phyloP scores from a whole-genome alignment of 2,888 invertebrate species.

The Adela reaumurella region DNA sequence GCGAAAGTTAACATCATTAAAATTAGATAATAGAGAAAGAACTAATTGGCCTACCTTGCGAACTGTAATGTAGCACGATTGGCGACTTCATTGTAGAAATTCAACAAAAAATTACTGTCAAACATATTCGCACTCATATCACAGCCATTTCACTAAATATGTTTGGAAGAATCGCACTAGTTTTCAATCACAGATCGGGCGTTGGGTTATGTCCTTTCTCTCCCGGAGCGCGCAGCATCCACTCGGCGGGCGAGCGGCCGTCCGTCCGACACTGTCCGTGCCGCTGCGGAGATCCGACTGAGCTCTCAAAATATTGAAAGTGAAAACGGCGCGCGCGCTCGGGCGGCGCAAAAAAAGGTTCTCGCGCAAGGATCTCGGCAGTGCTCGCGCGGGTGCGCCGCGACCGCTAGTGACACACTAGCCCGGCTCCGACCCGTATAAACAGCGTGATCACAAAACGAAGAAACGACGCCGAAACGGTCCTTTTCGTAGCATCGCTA shows the following conservation, averaged over 20 bases:
- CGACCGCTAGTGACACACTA: slow-evolving; percentile 44
- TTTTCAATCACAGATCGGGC: neutral
- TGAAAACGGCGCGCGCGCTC: slow-evolving; percentile 48
- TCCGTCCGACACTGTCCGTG: slow-evolving; percentile 31
- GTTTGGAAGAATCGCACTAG: neutral
- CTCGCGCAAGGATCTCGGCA: slow-evolving; percentile 13
- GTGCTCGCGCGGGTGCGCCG: neutral
- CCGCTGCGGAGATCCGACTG: slow-evolving; percentile 51
- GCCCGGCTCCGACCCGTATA: slow-evolving; percentile 51
- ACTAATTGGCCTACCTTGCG: slow-evolving; percentile 41
- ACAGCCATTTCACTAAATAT: slow-evolving; percentile 49
- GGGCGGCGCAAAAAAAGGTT: slow-evolving; percentile 49
- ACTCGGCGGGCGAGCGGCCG: neutral
- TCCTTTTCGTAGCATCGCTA: slow-evolving; percentile 23
- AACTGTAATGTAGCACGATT: slow-evolving; percentile 53
- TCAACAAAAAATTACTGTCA: slow-evolving; percentile 46
- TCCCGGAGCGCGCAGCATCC: neutral
- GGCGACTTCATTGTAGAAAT: slow-evolving; percentile 54
- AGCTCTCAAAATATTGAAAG: slow-evolving; percentile 58
- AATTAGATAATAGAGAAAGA: neutral
- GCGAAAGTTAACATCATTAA: slow-evolving; percentile 18
- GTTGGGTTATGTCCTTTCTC: neutral
- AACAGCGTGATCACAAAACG: slow-evolving; percentile 46
- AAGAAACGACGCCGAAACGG: slow-evolving; percentile 44
- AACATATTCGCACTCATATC: slow-evolving; percentile 53